A percentile compares a stretch with the other conserved stretches of the same genome.
phyloP scores from a whole-genome alignment of 1,140 invertebrate species.

The Cydia amplana region DNA sequence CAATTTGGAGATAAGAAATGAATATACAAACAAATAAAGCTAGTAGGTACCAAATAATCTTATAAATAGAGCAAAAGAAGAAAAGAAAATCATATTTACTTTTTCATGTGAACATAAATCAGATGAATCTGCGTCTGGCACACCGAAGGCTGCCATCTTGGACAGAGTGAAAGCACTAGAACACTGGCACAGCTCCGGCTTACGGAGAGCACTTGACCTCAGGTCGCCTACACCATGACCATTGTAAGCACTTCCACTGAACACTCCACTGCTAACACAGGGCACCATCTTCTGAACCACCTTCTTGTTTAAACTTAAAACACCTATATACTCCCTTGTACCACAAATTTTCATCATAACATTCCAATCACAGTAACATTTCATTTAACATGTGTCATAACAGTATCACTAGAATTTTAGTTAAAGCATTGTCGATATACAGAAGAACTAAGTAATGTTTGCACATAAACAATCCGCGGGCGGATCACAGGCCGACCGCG shows the following conservation, averaged over 20 bases:
- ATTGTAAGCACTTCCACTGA: constrained; percentile 70
- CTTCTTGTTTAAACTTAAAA: constrained; percentile 41
- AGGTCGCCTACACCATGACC: constrained; percentile 42
- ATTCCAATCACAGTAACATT: constrained; percentile 67
- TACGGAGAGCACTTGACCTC: constrained; percentile 59
- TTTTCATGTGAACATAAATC: constrained; percentile 56
- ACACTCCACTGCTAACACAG: constrained; percentile 73
- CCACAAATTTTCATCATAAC: constrained; percentile 66
- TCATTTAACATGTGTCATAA: constrained; percentile 57
- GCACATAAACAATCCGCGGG: constrained; percentile 44
- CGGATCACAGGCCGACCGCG: constrained; percentile 58
- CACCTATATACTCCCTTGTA: constrained; percentile 73
- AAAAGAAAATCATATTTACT: constrained; percentile 72
- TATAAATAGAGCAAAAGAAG: constrained; percentile 59
- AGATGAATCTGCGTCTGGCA: constrained; percentile 41
- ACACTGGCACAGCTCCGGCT: constrained; percentile 58
- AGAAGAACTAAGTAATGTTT: constrained; percentile 60
- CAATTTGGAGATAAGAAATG: constrained; percentile 31
- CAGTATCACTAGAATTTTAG: constrained; percentile 76
- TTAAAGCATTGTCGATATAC: constrained; percentile 79
- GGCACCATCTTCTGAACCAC: constrained; percentile 61
- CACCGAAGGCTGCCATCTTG: constrained; percentile 25
- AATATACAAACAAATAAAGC: constrained; percentile 37
- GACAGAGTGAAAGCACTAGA: constrained; percentile 53
- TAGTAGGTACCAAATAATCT: constrained; percentile 46